Evolutionary conservation across 2,113 vertebrate genomes (phyloP), one percentile per base, ranked within the genome.

Genomic region (Rhinolophus sinicus): DNA sequence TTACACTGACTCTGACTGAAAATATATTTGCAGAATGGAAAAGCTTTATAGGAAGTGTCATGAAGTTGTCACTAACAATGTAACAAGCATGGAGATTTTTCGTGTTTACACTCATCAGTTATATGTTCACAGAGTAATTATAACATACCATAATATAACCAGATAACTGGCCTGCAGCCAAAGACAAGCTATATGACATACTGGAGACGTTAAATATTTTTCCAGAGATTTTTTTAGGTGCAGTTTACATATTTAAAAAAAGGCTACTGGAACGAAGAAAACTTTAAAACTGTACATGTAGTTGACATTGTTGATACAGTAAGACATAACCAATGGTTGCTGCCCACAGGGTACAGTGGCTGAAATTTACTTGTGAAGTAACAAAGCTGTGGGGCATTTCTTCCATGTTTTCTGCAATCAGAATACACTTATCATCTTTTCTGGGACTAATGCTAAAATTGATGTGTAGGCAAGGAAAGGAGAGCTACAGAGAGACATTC

Each of bases 11-110:
- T 35, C 16, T 73, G 52, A 28, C 15, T 58, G 69, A 87, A 77
- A 70, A 87, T 77, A n/a, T 60, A 90, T 83, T 90, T 93, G 6
- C n/a, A 93, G 60, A 90, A 82, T 56, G 28, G 26, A 90, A 88
- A 84, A 60, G 7, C 2, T 58, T 91, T 95, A 62, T 30, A 58
- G 77, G 50, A 75, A 80, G 21, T 92, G 6, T 50, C 65, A 85
- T 83, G 56, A 91, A 62, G 52, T 54, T 84, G 50, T 75, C 83
- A 64, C 9, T 40, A 33, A 76, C 22, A 73, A 35, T 47, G 15
- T 80, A 88, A 47, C 8, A 64, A 80, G 8, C 64, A 18, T 69
- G 12, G 14, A 30, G 15, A 26, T 58, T 30, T 50, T 92, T 38
- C 44, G 11, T 87, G 22, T 92, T 72, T 65, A 58, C 6, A 70